Evolutionary conservation across 2,888 invertebrate genomes (phyloP).

Genomic region (Bedellia somnulentella): DNA sequence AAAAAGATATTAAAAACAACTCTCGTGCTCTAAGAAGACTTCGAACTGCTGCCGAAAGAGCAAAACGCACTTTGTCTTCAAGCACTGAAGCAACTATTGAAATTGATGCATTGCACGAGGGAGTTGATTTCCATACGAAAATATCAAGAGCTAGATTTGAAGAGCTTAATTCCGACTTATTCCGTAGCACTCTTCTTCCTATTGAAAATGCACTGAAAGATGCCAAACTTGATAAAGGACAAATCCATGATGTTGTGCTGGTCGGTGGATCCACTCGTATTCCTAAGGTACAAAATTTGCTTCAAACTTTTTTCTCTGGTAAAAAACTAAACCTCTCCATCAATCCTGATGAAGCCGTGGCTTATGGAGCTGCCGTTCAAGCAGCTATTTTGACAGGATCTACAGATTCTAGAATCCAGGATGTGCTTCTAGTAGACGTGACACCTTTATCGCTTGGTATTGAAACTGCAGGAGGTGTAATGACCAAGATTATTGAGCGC

Average conservation of each 20-base stretch:
- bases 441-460: constrained; percentile 69
- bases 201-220: constrained; percentile 77
- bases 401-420: constrained; percentile 74
- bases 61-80: constrained; percentile 75
- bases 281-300: constrained; percentile 74
- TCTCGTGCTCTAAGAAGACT: constrained; percentile 68
- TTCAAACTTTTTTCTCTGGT: constrained; percentile 74
- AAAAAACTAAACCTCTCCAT: too few species aligned
- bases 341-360: constrained; percentile 83
- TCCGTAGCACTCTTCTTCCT: constrained; percentile 71
- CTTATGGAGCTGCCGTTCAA: constrained; percentile 75
- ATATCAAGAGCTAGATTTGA: constrained; percentile 75
- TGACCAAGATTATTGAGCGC: too few species aligned
- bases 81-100: constrained; percentile 75
- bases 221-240: constrained; percentile 73
- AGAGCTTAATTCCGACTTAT: constrained; percentile 72
- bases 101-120: constrained; percentile 74
- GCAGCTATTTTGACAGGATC: constrained; percentile 72
- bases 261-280: constrained; percentile 83
- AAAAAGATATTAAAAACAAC: constrained; percentile 67
- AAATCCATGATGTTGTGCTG: constrained; percentile 76
- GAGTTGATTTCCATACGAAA: constrained; percentile 68
- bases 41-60: constrained; percentile 74
- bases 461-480: constrained; percentile 77
- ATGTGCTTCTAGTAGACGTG: constrained; percentile 60